Conservation (phyloP, 2,113 vertebrate genomes). For the Gavia stellata region DNA sequence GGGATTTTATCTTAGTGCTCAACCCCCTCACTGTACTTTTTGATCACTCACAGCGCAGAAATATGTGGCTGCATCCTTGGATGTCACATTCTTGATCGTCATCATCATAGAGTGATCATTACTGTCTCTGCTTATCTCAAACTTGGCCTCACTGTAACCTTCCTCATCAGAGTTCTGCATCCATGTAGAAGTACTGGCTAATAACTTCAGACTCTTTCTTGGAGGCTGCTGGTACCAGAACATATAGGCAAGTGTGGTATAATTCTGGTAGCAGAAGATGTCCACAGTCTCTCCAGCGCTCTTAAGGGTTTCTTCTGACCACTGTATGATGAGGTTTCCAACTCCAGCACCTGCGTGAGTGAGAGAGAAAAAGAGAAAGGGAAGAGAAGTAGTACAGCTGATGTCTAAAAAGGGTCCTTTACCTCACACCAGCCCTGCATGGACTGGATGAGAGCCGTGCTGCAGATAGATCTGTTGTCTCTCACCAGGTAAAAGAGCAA, state of each 20-base stretch:
- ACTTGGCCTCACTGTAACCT: neutral
- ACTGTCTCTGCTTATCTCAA: neutral
- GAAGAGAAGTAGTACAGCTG: neutral
- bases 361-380: neutral
- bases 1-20: neutral
- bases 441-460: neutral
- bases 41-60: neutral
- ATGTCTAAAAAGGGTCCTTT: neutral
- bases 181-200: neutral
- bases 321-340: fast-evolving
- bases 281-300: neutral
- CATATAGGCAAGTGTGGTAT: neutral
- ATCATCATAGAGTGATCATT: neutral
- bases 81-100: neutral
- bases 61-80: neutral
- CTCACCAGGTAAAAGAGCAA: neutral
- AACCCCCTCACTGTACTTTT: neutral
- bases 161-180: neutral
- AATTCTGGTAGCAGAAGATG: neutral
- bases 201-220: neutral
- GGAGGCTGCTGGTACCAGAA: neutral
- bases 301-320: neutral
- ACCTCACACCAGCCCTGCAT: neutral
- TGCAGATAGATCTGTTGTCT: neutral
- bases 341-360: neutral